Percentiles rank a stretch among this genome's conserved stretches.
These are phyloP conservation scores for Macquaria ambigua DNA, from an alignment of 2,113 vertebrate genomes.

Conservation along the genomic window DNA sequence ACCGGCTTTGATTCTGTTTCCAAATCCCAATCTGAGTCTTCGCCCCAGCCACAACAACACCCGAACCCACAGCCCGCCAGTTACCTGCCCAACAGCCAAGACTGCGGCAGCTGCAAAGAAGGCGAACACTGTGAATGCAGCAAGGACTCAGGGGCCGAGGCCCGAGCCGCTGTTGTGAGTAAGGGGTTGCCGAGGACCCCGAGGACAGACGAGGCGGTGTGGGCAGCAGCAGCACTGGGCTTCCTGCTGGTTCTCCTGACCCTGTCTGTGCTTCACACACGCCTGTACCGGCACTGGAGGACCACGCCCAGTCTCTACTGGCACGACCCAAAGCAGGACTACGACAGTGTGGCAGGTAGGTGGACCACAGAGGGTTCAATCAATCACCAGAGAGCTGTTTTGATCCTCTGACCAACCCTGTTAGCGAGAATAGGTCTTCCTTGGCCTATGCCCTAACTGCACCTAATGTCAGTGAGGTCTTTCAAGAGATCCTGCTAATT, in stretches of 20 bases:
- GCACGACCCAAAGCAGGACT: slow-evolving; percentile 81
- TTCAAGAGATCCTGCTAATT: neutral
- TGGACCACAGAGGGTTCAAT: no score
- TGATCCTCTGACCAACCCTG: neutral
- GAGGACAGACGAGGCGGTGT: slow-evolving; percentile 88
- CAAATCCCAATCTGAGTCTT: slow-evolving; percentile 7
- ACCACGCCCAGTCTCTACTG: slow-evolving; percentile 90
- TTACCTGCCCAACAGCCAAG: neutral
- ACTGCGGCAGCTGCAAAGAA: slow-evolving; percentile 39
- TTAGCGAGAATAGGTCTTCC: neutral
- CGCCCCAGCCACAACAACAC: neutral
- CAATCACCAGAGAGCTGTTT: neutral
- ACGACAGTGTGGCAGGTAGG: slow-evolving; percentile 84
- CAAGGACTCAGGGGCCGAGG: neutral
- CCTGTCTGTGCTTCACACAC: slow-evolving; percentile 83
- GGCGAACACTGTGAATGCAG: slow-evolving; percentile 36
- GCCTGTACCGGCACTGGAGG: slow-evolving; percentile 87
- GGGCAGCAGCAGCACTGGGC: slow-evolving; percentile 90
- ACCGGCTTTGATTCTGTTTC: neutral
- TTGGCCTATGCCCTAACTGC: neutral
- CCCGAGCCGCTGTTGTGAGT: neutral
- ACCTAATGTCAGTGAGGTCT: neutral
- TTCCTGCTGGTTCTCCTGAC: slow-evolving; percentile 89
- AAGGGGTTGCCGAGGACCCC: slow-evolving; percentile 72
- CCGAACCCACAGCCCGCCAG: neutral